phyloP scores from a whole-genome alignment of 2,113 vertebrate genomes.

The Notarius quadriscutis region DNA sequence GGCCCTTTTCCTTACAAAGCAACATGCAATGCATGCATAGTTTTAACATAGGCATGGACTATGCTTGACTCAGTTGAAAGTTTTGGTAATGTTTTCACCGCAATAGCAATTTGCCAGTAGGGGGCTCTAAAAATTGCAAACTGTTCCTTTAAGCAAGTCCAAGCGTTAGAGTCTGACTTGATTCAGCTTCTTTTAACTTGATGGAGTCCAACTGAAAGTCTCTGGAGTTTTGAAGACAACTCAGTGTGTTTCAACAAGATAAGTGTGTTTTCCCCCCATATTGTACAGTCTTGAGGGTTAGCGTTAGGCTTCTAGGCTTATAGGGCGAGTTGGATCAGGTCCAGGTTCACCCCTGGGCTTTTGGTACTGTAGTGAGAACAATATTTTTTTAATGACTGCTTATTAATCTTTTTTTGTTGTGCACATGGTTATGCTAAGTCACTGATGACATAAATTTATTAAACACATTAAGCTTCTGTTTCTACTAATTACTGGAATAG shows the following conservation, averaged over 20 bases:
- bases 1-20: background rate
- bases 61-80: background rate
- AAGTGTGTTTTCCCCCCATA: background rate
- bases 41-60: background rate
- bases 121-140: background rate
- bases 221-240: background rate
- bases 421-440: background rate
- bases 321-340: background rate
- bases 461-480: background rate
- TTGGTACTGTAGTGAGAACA: background rate
- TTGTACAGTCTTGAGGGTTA: background rate
- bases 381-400: background rate
- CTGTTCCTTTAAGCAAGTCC: background rate
- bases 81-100: background rate
- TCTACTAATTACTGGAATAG: background rate
- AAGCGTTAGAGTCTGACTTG: background rate
- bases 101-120: background rate
- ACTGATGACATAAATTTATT: background rate
- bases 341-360: background rate
- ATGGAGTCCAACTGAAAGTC: background rate
- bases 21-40: background rate
- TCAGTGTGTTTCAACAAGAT: background rate
- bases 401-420: background rate
- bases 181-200: background rate
- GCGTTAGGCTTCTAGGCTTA: background rate